Evolutionary conservation across 2,113 vertebrate species (phyloP).

Genomic region (Neopipo cinnamomea): DNA sequence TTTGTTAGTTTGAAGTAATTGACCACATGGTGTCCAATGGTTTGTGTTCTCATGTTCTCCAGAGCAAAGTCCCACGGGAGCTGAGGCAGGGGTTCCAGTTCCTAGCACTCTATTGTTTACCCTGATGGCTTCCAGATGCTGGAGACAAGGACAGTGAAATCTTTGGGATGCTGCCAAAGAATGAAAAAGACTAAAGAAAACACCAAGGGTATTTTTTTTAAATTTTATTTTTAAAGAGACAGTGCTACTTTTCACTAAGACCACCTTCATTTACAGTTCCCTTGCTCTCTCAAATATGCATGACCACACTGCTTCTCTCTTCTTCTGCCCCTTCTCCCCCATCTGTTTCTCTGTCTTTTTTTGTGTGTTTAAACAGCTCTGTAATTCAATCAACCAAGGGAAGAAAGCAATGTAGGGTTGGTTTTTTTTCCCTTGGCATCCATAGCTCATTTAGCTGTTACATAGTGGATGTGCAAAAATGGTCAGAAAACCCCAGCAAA

Average conservation of each 20-base stretch:
- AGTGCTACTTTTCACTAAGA: neutral
- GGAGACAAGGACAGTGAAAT: slow-evolving; percentile 82
- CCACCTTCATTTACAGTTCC: neutral
- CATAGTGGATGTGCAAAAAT: slow-evolving; percentile 36
- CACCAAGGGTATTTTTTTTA: slow-evolving; percentile 58
- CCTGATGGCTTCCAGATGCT: slow-evolving; percentile 96
- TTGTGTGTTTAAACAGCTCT: neutral
- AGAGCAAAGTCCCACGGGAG: slow-evolving; percentile 82
- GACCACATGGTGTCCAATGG: slow-evolving; percentile 82
- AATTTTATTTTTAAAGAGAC: slow-evolving; percentile 56
- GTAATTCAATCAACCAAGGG: neutral
- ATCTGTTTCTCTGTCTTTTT: neutral
- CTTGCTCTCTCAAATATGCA: neutral
- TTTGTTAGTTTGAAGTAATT: slow-evolving; percentile 85
- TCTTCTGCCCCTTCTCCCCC: neutral
- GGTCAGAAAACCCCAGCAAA: slow-evolving; percentile 42
- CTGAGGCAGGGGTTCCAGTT: slow-evolving; percentile 80
- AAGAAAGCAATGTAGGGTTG: neutral
- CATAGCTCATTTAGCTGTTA: slow-evolving; percentile 2
- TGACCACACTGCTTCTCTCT: neutral
- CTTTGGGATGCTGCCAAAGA: slow-evolving; percentile 75
- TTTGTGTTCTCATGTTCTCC: slow-evolving; percentile 83
- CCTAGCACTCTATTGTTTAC: slow-evolving; percentile 92
- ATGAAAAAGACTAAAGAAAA: slow-evolving; percentile 81
- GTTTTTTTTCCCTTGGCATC: neutral